Conservation (phyloP, 2,113 vertebrate genomes). For the Naja naja region DNA sequence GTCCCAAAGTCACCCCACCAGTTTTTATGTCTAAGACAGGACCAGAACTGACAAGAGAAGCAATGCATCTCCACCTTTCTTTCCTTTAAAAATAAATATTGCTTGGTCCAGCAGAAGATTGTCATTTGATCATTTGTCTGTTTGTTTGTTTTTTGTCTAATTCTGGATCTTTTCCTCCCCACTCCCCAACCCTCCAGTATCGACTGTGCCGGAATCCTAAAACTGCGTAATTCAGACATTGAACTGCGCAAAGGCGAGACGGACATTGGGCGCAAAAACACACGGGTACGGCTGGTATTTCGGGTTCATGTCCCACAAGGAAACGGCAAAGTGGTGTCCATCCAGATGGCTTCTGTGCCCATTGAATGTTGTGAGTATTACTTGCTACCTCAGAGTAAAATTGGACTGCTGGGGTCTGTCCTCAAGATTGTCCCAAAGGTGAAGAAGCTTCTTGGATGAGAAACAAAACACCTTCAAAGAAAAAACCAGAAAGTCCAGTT, state of each 20-base stretch:
- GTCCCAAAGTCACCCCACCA: no score
- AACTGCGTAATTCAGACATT: constrained; percentile 91
- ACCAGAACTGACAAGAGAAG: not conserved
- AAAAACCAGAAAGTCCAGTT: no score
- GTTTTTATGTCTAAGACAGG: no score
- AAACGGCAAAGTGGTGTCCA: constrained; percentile 80
- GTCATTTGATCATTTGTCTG: not conserved
- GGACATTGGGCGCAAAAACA: constrained; percentile 90
- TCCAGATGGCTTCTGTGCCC: constrained; percentile 85
- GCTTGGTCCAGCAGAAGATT: not conserved
- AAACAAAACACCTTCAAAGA: no score
- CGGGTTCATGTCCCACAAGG: constrained; percentile 83
- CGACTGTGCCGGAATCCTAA: constrained; percentile 90
- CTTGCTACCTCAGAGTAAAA: not conserved
- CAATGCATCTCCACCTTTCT: not conserved
- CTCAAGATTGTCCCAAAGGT: not conserved
- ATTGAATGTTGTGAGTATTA: constrained; percentile 90
- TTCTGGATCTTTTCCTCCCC: not conserved
- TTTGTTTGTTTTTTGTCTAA: not conserved
- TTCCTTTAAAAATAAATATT: not conserved
- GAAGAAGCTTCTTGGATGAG: no score
- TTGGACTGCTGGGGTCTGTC: not conserved
- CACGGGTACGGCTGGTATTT: constrained; percentile 85
- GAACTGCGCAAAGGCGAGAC: constrained; percentile 93
- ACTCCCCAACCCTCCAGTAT: constrained; percentile 69